phyloP scores from a whole-genome alignment of 2,113 vertebrate genomes.

The Castor canadensis region DNA sequence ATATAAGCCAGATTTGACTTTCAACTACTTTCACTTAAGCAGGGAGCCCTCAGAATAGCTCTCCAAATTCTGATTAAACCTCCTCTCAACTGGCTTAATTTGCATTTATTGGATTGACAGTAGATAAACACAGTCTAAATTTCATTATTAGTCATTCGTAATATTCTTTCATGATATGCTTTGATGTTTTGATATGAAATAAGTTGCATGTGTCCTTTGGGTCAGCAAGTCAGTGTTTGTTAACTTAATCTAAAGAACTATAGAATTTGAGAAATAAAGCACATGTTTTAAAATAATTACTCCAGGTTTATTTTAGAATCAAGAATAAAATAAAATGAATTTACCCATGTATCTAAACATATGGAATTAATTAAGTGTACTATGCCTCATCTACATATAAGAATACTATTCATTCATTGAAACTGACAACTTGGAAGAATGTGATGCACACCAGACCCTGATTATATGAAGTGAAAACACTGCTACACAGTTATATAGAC shows the following conservation, averaged over 20 bases:
- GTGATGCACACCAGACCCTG: background rate
- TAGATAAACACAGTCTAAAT: conserved; percentile 3
- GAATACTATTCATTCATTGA: background rate
- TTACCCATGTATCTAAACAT: background rate
- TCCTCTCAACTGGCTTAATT: conserved; percentile 34
- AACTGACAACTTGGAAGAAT: background rate
- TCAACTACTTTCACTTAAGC: conserved; percentile 26
- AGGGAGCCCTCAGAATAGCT: conserved; percentile 21
- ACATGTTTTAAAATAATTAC: background rate
- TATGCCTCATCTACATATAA: background rate
- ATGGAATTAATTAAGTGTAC: background rate
- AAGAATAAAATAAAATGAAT: background rate
- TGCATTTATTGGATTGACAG: background rate
- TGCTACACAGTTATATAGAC: background rate
- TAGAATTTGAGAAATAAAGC: background rate
- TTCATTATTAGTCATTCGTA: conserved; percentile 23
- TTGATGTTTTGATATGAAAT: no score
- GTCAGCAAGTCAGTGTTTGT: background rate
- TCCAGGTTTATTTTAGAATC: background rate
- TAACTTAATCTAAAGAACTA: background rate
- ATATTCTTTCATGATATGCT: background rate
- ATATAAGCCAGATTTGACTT: background rate
- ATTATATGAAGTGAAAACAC: background rate
- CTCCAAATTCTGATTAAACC: conserved; percentile 52
- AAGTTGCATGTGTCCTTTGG: background rate